These are phyloP conservation scores for Xiphophorus hellerii DNA, from an alignment of 2,113 vertebrate genomes.

Conservation along the genomic window DNA sequence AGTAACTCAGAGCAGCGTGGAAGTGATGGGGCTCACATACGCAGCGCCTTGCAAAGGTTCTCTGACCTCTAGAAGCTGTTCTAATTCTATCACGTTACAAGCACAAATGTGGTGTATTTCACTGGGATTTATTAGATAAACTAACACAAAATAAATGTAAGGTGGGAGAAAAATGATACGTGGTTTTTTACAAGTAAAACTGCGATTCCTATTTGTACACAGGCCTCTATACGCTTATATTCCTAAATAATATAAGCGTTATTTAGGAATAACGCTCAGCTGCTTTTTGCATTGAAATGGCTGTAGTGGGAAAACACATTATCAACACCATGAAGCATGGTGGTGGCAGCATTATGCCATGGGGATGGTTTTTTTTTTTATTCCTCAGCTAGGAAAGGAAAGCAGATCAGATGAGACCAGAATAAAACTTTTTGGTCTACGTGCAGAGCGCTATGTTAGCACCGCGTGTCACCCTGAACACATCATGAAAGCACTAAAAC, in stretches of 20 bases:
- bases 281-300: background rate
- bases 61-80: background rate
- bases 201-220: background rate
- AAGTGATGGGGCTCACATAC: background rate
- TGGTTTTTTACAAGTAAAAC: background rate
- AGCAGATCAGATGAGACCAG: background rate
- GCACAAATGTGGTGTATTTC: background rate
- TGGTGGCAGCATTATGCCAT: too few relatives aligned
- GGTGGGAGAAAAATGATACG: background rate
- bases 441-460: background rate
- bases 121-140: background rate
- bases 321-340: too few relatives aligned
- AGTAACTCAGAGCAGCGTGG: slow-evolving; percentile 56
- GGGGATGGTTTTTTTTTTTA: too few relatives aligned
- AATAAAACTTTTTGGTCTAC: background rate
- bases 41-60: background rate
- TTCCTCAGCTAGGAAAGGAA: too few relatives aligned
- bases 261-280: too few relatives aligned
- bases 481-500: background rate
- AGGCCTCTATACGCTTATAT: too few relatives aligned
- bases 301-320: too few relatives aligned
- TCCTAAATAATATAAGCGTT: too few relatives aligned
- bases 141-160: background rate
- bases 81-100: background rate
- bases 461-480: background rate